phyloP scores from a whole-genome alignment of 1,140 invertebrate genomes.

The Cyphomyrmex costatus region DNA sequence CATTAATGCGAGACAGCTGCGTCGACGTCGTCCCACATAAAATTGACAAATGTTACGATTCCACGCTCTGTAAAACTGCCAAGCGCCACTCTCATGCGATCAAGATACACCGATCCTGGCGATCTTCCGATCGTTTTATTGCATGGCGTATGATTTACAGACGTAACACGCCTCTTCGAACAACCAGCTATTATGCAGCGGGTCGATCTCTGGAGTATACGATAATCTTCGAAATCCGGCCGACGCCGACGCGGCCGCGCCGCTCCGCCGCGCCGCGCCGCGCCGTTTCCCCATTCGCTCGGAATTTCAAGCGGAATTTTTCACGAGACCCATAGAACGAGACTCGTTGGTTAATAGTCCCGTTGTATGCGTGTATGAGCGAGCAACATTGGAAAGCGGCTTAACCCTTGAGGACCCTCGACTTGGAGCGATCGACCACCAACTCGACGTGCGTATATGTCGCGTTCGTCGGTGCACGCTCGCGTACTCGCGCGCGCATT shows the following conservation, averaged over 20 bases:
- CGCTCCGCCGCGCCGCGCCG: background rate
- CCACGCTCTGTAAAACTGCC: conserved; percentile 38
- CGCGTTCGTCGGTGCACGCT: conserved; percentile 28
- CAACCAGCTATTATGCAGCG: conserved; percentile 53
- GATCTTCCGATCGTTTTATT: conserved; percentile 37
- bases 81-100: conserved; percentile 35
- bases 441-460: conserved; percentile 24
- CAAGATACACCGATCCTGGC: conserved; percentile 28
- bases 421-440: conserved; percentile 70
- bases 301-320: conserved; percentile 60
- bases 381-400: conserved; percentile 74
- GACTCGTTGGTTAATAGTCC: conserved; percentile 66
- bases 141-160: conserved; percentile 45
- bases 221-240: conserved; percentile 56
- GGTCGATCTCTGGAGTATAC: background rate
- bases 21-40: conserved; percentile 26
- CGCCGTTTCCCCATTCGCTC: conserved; percentile 33
- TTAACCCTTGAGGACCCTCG: conserved; percentile 73
- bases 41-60: conserved; percentile 49
- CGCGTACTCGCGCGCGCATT: background rate
- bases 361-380: conserved; percentile 58
- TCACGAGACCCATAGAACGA: conserved; percentile 43
- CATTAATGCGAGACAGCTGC: conserved; percentile 34
- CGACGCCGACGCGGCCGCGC: background rate
- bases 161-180: conserved; percentile 42